These are phyloP conservation scores for Drosophila nr. perissopoda DNA, from an alignment of 2,888 invertebrate genomes.

Conservation along the genomic window DNA sequence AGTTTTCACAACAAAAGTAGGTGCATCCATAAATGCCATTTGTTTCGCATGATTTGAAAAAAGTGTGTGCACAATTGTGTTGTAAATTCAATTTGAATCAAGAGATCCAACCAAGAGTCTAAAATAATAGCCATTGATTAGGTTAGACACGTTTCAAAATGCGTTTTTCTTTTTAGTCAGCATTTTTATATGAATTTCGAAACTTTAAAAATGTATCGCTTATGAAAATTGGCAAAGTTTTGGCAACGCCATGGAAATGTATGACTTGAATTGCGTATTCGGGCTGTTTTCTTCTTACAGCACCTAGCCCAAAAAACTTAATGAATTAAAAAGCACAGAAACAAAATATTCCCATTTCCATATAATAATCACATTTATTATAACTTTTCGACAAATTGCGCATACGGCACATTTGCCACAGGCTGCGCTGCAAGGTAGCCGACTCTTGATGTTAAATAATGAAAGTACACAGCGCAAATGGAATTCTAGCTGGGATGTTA, in stretches of 20 bases:
- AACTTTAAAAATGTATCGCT: not conserved
- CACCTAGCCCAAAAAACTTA: not conserved
- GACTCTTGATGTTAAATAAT: constrained; percentile 7
- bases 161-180: too few relatives aligned
- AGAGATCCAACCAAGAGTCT: too few relatives aligned
- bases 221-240: not conserved
- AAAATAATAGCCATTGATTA: too few relatives aligned
- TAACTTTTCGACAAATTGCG: constrained; percentile 5
- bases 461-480: constrained; percentile 4
- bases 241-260: not conserved
- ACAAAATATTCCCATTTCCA: not conserved
- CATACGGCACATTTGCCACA: constrained; percentile 5
- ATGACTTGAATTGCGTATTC: not conserved
- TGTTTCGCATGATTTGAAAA: not conserved
- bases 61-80: too few relatives aligned
- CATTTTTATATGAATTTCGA: too few relatives aligned
- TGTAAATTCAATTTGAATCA: too few relatives aligned
- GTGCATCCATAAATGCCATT: not conserved
- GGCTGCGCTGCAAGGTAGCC: constrained; percentile 9
- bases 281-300: too few relatives aligned
- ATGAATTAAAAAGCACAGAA: not conserved
- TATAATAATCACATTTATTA: not conserved
- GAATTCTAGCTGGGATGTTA: constrained; percentile 25
- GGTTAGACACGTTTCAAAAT: too few relatives aligned
- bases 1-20: not conserved